Conservation (phyloP, 30 jellyfish, hydroid and myxozoan species). For the Mastigias papua region DNA sequence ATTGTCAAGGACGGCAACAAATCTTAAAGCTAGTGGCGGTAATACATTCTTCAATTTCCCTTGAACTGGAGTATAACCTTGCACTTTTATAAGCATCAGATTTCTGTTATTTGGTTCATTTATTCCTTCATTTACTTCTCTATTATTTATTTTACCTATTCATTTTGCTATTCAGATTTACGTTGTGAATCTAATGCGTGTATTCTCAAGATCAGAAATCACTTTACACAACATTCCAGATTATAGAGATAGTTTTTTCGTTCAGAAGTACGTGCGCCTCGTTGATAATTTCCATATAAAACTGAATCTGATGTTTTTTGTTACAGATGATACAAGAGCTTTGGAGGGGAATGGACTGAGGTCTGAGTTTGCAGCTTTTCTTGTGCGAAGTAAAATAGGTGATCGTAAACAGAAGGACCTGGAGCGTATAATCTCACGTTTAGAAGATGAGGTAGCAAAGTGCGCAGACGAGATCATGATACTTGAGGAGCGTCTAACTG, state of each 20-base stretch:
- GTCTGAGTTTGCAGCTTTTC: constrained; percentile 85
- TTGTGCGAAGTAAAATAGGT: constrained; percentile 77
- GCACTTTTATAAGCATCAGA: too few relatives aligned
- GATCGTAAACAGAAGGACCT: constrained; percentile 84
- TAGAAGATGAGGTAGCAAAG: constrained; percentile 81
- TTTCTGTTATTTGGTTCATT: too few relatives aligned
- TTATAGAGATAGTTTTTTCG: too few relatives aligned
- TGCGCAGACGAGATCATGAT: constrained; percentile 81
- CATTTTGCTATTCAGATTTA: too few relatives aligned
- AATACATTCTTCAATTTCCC: neutral
- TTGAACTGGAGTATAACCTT: too few relatives aligned
- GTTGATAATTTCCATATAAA: too few relatives aligned
- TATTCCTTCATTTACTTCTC: too few relatives aligned
- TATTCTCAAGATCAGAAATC: too few relatives aligned
- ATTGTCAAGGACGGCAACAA: constrained; percentile 40
- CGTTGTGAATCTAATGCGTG: too few relatives aligned
- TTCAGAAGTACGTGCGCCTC: too few relatives aligned
- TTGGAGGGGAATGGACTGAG: constrained; percentile 63
- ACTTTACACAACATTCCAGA: too few relatives aligned
- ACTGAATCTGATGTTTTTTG: neutral
- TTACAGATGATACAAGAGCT: neutral
- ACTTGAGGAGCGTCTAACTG: constrained; percentile 84
- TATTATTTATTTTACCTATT: too few relatives aligned
- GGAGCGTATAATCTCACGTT: constrained; percentile 76
- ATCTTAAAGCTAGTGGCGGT: constrained; percentile 61